Evolutionary conservation across 1,140 invertebrate genomes (phyloP), one percentile per base, ranked within the genome.

Genomic region (Drosophila truncata): DNA sequence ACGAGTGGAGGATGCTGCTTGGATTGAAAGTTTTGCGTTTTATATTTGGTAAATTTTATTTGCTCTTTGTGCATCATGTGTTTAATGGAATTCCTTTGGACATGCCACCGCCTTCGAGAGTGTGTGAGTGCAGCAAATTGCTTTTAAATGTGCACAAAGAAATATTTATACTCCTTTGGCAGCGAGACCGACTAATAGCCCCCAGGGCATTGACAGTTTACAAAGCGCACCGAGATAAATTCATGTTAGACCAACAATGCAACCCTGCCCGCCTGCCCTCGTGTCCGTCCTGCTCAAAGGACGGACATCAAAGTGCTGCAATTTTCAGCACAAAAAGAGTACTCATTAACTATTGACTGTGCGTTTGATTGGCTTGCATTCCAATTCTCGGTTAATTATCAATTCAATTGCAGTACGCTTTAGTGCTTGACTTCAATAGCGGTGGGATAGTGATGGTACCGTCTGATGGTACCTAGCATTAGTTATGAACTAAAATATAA

Each of bases 61-160:
- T 79, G 62, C 63, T 71, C 79, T 75, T 63, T 78, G 64, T 79
- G 75, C 59, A 71, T 76, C 59, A 65, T 79, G 39, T 67, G 61
- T 76, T 80, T 64, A 77, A 84, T 84, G 78, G 64, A 70, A 85
- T 86, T 78, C 74, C 64, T 78, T 74, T 63, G 44, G n/a, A 78
- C n/a, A 29, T 18, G 6, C 47, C 27, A 31, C 35, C 20, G 10
- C 25, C 44, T 55, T 42, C 58, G 35, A 18, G 49, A 44, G 57
- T 39, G 35, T 62, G 57, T 49, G 47, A 52, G 57, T 39, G 62
- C 42, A n/a, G 33, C 13, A 88, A 87, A 83, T 86, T 83, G 77
- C 77, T 84, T 87, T 79, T 78, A 84, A 88, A 84, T 88, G 80
- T 61, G 47, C 67, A 70, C 85, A 80, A 83, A 84, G 80, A 73